Conservation (phyloP, 2,797 vertebrate genomes). For the Tauraco hartlaubi region DNA sequence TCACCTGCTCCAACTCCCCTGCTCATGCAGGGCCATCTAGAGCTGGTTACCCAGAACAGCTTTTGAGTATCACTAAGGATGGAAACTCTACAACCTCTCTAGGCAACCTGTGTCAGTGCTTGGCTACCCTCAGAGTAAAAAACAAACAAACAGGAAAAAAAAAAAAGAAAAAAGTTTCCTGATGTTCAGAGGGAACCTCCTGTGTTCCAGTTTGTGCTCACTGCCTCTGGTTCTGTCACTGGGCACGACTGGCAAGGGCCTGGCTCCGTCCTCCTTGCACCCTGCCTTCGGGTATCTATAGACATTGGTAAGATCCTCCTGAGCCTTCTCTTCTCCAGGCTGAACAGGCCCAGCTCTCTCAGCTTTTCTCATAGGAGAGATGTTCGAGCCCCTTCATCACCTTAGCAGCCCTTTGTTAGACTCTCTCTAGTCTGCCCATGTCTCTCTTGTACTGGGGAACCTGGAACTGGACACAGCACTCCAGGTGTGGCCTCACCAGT, state of each 20-base stretch:
- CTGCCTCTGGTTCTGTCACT: neutral
- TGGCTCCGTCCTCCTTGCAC: neutral
- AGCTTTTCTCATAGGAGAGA: neutral
- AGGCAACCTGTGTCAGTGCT: neutral
- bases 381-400: neutral
- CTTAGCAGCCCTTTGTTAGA: neutral
- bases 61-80: neutral
- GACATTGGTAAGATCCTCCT: accelerated
- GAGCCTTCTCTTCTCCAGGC: neutral
- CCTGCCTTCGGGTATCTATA: neutral
- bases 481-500: neutral
- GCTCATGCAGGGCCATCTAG: neutral
- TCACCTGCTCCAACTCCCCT: neutral
- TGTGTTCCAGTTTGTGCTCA: neutral
- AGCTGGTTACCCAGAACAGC: neutral
- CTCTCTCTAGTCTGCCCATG: neutral
- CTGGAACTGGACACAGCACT: neutral
- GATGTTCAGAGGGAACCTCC: too few species aligned
- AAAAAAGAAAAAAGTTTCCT: neutral
- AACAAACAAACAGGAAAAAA: too few species aligned
- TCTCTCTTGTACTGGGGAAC: neutral
- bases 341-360: neutral
- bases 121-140: neutral
- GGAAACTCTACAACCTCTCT: neutral
- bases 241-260: neutral